Evolutionary conservation across 1,140 invertebrate species (phyloP).

Genomic region (Cyclargus thomasi): DNA sequence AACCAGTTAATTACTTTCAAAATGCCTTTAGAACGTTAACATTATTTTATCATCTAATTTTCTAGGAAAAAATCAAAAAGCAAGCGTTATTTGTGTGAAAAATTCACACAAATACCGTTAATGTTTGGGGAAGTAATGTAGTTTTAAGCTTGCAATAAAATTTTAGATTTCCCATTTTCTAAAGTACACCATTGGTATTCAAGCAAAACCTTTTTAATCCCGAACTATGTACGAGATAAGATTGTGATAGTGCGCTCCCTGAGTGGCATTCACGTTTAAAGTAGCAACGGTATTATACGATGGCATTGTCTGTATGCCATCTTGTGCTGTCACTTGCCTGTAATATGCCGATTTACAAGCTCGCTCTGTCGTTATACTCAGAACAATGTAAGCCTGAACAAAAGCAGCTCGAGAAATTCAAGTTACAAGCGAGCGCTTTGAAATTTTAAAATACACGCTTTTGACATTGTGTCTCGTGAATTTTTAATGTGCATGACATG

Average conservation of each 20-base stretch:
- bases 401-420: constrained; percentile 11
- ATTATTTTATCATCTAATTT: too few species aligned
- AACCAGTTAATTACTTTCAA: too few species aligned
- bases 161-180: too few species aligned
- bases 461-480: not conserved
- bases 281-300: constrained; percentile 20
- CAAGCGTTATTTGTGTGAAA: too few species aligned
- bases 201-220: not conserved
- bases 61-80: too few species aligned
- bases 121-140: too few species aligned
- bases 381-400: constrained; percentile 10
- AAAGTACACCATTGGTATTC: too few species aligned
- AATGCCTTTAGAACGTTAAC: too few species aligned
- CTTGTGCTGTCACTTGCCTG: constrained; percentile 17
- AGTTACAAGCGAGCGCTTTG: not conserved
- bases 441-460: constrained; percentile 9
- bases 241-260: not conserved
- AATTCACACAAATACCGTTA: too few species aligned
- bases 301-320: constrained; percentile 20
- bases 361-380: not conserved
- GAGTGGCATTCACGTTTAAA: constrained; percentile 19
- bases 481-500: not conserved
- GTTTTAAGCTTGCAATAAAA: too few species aligned
- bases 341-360: constrained; percentile 20
- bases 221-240: not conserved